Evolutionary conservation across 2,888 invertebrate species (phyloP).

Genomic region (Papilio demoleus): DNA sequence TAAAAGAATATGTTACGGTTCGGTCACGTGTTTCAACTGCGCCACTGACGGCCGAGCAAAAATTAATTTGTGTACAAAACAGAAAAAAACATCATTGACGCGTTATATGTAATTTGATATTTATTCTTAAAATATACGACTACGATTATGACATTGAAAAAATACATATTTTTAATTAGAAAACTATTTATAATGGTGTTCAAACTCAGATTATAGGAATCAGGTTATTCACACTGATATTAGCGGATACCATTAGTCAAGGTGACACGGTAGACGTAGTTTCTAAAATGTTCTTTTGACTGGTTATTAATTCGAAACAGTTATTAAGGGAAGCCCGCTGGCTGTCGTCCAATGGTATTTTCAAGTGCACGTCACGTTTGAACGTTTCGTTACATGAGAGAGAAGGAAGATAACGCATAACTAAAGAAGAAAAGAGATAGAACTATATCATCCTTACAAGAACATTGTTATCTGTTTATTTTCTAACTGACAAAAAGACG

Average conservation of each 20-base stretch:
- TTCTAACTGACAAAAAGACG: too few species aligned
- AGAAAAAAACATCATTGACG: neutral
- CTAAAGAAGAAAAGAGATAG: neutral
- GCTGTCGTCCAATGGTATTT: neutral
- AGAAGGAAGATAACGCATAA: neutral
- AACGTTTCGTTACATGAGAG: slow-evolving; percentile 10
- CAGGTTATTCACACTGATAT: neutral
- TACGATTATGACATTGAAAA: neutral
- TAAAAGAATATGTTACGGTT: too few species aligned
- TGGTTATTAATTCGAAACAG: neutral
- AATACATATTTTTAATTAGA: neutral
- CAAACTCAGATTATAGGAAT: neutral
- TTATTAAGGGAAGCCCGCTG: neutral
- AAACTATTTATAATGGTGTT: neutral
- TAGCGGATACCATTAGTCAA: neutral
- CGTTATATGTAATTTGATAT: neutral
- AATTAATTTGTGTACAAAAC: too few species aligned
- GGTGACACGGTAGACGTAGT: slow-evolving; percentile 6
- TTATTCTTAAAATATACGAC: neutral
- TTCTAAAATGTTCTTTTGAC: neutral
- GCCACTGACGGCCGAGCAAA: too few species aligned
- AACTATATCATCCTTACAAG: too few species aligned
- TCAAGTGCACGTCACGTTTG: neutral
- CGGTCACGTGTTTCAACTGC: too few species aligned
- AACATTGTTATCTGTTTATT: too few species aligned